A percentile compares a stretch with the other conserved stretches of the same genome.
These are phyloP conservation scores for Drosophila triauraria DNA, from an alignment of 1,140 invertebrate genomes.

Conservation along the genomic window DNA sequence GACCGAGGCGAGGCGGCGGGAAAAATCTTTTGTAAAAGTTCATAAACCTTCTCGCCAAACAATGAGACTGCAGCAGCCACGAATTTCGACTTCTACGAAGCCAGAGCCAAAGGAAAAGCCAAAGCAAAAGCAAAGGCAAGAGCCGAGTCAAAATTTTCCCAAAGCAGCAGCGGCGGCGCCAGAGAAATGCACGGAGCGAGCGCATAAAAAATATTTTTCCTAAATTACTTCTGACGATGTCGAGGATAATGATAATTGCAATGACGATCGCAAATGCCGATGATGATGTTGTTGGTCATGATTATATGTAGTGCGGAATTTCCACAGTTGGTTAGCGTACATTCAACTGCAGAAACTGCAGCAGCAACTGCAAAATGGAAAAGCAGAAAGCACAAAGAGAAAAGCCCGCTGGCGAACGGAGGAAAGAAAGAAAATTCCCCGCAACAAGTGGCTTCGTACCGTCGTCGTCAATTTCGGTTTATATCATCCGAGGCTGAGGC, in stretches of 20 bases:
- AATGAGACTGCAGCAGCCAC: constrained; percentile 53
- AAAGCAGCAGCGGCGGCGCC: constrained; percentile 20
- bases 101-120: constrained; percentile 1
- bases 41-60: constrained; percentile 80
- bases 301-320: constrained; percentile 80
- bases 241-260: constrained; percentile 57
- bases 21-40: constrained; percentile 81
- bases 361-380: constrained; percentile 52
- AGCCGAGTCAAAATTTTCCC: constrained; percentile 49
- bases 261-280: constrained; percentile 41
- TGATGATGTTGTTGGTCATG: constrained; percentile 63
- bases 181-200: constrained; percentile 61
- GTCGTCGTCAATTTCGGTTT: constrained; percentile 56
- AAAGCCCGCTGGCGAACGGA: constrained; percentile 50
- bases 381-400: constrained; percentile 66
- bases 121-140: constrained; percentile 2
- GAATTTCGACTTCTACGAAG: constrained; percentile 39
- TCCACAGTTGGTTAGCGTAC: constrained; percentile 76
- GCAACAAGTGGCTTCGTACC: constrained; percentile 53
- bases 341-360: constrained; percentile 54
- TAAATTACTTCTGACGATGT: constrained; percentile 81
- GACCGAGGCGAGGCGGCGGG: constrained; percentile 5
- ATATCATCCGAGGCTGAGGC: constrained; percentile 41
- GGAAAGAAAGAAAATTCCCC: constrained; percentile 41
- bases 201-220: constrained; percentile 61